Conservation (phyloP, 1,140 invertebrate genomes). For the Drosophila kikkawai region DNA sequence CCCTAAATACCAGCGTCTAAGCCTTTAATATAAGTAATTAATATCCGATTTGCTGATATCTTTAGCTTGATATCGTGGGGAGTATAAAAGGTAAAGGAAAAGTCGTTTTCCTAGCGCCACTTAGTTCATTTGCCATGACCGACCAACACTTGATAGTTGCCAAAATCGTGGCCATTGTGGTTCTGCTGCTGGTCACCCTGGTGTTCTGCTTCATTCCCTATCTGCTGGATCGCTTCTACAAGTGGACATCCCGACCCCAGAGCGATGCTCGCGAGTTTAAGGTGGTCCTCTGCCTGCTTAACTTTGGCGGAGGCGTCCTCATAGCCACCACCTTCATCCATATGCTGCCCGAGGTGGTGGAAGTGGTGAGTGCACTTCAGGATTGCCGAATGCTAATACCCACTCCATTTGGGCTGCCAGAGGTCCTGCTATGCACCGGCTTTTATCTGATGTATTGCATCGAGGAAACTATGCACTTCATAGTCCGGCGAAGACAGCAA, state of each 20-base stretch:
- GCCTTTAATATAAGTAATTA: slow-evolving; percentile 30
- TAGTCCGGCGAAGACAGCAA: slow-evolving; percentile 86
- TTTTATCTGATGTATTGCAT: slow-evolving; percentile 94
- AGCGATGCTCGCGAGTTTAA: slow-evolving; percentile 85
- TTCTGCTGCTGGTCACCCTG: slow-evolving; percentile 89
- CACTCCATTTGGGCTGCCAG: slow-evolving; percentile 89
- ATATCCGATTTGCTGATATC: slow-evolving; percentile 32
- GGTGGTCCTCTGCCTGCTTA: slow-evolving; percentile 88
- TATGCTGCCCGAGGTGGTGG: slow-evolving; percentile 93
- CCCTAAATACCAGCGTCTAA: not conserved
- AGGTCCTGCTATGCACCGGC: slow-evolving; percentile 89
- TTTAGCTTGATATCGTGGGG: slow-evolving; percentile 9
- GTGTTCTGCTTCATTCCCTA: slow-evolving; percentile 89
- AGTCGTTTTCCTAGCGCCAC: not conserved
- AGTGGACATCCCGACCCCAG: slow-evolving; percentile 86
- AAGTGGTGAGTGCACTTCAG: slow-evolving; percentile 87
- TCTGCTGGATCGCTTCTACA: slow-evolving; percentile 87
- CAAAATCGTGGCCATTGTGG: slow-evolving; percentile 90
- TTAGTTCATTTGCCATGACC: slow-evolving; percentile 31
- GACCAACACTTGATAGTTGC: slow-evolving; percentile 86
- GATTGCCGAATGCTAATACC: slow-evolving; percentile 85
- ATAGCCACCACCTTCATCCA: slow-evolving; percentile 90
- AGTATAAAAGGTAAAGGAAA: slow-evolving; percentile 21
- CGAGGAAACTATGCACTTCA: slow-evolving; percentile 91
- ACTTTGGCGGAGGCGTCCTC: slow-evolving; percentile 96